Conservation (phyloP, 2,797 vertebrate species). For the Notolepis coatsorum region DNA sequence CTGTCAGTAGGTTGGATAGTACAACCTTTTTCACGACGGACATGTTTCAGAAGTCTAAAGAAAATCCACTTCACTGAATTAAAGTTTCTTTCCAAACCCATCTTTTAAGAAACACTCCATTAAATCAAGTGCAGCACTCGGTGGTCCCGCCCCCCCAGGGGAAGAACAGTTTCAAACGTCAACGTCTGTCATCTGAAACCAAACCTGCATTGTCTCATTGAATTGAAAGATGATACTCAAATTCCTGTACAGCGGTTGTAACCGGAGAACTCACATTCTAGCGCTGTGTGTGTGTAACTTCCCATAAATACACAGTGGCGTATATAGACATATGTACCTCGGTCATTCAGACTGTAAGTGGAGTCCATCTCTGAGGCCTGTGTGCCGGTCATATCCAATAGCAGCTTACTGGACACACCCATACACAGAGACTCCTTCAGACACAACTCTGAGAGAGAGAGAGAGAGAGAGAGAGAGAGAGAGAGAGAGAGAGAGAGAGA, state of each 20-base stretch:
- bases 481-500: neutral
- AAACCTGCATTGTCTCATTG: constrained; percentile 9
- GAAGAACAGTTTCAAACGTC: too few species aligned
- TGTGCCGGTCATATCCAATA: constrained; percentile 84
- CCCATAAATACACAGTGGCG: too few species aligned
- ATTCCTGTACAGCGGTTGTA: neutral
- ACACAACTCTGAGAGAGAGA: constrained; percentile 81
- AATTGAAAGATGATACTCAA: constrained; percentile 3
- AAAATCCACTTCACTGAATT: too few species aligned
- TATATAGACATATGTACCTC: too few species aligned
- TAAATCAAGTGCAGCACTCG: too few species aligned
- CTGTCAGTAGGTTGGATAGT: too few species aligned
- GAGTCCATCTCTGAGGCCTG: constrained; percentile 82
- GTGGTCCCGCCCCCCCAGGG: too few species aligned
- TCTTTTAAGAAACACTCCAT: too few species aligned
- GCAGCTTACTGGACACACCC: constrained; percentile 89
- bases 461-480: neutral
- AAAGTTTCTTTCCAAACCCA: too few species aligned
- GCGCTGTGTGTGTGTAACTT: neutral
- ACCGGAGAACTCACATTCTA: neutral
- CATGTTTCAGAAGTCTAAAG: too few species aligned
- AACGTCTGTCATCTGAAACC: too few species aligned
- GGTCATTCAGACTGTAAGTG: constrained; percentile 82
- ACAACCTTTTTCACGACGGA: too few species aligned
- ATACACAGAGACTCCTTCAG: constrained; percentile 90